Conservation (phyloP, 2,113 vertebrate genomes). For the Orthonyx spaldingii region DNA sequence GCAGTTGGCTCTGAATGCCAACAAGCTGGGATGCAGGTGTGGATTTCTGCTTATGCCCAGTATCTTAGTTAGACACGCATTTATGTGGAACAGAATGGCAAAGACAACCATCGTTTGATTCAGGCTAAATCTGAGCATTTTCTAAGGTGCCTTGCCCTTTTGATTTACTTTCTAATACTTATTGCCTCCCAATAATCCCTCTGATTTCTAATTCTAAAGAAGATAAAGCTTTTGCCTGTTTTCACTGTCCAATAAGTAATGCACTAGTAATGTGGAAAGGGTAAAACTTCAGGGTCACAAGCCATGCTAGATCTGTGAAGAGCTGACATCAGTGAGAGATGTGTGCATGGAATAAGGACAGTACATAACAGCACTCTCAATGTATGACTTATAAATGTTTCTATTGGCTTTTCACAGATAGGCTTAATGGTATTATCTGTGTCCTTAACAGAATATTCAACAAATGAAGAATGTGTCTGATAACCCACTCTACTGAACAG, state of each 20-base stretch:
- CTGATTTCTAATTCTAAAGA: not conserved
- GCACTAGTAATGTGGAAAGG: not conserved
- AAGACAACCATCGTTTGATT: not conserved
- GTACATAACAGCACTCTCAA: not conserved
- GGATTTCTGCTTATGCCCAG: not conserved
- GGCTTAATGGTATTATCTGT: not conserved
- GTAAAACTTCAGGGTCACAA: not conserved
- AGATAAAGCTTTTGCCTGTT: not conserved
- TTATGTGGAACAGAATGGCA: not conserved
- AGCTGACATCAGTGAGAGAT: not conserved
- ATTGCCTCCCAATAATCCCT: not conserved
- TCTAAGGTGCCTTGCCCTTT: not conserved
- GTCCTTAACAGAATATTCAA: conserved; percentile 3
- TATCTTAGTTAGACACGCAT: accelerated
- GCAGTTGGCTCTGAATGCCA: not conserved
- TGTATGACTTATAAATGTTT: not conserved
- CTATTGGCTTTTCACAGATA: not conserved
- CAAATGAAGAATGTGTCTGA: not conserved
- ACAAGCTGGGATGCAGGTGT: not conserved
- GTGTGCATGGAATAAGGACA: not conserved
- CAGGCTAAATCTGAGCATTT: not conserved
- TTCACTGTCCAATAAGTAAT: not conserved
- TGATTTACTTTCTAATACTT: not conserved
- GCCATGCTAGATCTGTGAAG: not conserved
- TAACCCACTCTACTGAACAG: not conserved